A percentile compares a stretch with the other conserved stretches of the same genome.
These are phyloP conservation scores for Cliona cf. orientalis DNA, from an alignment of 37 sponge, comb jelly and placozoan genomes.

Conservation along the genomic window DNA sequence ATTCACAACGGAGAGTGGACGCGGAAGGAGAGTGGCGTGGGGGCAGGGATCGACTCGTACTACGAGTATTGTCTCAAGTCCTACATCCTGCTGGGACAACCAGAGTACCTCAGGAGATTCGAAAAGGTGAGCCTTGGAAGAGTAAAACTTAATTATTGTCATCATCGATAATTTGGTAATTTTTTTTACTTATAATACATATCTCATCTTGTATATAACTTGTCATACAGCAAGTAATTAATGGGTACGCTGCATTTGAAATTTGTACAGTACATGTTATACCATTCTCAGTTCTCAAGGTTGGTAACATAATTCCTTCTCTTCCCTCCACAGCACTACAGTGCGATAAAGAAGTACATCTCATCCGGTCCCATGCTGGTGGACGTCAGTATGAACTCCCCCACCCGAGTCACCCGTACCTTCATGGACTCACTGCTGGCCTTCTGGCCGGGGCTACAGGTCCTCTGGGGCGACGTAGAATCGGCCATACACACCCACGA, in stretches of 20 bases:
- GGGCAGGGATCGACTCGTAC: constrained; percentile 93
- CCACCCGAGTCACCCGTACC: constrained; percentile 46
- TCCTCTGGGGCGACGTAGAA: constrained; percentile 83
- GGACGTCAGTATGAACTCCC: constrained; percentile 82
- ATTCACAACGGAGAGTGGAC: constrained; percentile 94
- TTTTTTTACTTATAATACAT: too few species aligned
- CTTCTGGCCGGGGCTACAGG: constrained; percentile 99
- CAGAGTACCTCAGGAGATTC: constrained; percentile 76
- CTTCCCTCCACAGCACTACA: constrained; percentile 77
- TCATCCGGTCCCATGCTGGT: constrained; percentile 72
- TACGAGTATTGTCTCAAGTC: constrained; percentile 97
- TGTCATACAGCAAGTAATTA: too few species aligned
- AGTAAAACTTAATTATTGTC: too few species aligned
- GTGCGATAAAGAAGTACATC: constrained; percentile 78
- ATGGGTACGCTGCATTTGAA: too few species aligned
- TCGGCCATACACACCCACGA: constrained; percentile 79
- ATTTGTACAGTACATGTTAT: too few species aligned
- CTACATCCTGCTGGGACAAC: constrained; percentile 84
- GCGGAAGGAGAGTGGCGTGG: constrained; percentile 65
- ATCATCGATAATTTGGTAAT: too few species aligned
- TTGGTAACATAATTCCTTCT: too few species aligned
- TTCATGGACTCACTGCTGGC: constrained; percentile 95
- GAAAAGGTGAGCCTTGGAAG: constrained; percentile 41
- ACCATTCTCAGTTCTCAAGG: too few species aligned
- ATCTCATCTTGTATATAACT: too few species aligned